Base-by-base conservation (phyloP, 2,113 vertebrate species). In the Sciurus niger region DNA sequence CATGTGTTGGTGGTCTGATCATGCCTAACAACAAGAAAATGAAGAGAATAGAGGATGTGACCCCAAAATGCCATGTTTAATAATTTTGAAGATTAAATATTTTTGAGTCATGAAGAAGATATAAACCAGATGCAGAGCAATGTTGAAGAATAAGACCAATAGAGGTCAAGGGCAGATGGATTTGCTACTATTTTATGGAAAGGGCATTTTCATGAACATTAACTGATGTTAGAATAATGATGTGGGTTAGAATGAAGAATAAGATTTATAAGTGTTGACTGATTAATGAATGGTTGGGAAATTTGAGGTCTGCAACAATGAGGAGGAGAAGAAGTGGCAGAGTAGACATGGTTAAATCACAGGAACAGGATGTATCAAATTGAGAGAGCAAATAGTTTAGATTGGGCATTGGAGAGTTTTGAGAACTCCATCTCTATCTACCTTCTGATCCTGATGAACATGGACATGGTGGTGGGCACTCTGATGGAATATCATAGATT, bases 361-460 rank as follows among this genome's bases (percentile, higher is more conserved):
- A 73, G 55, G 17, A 43, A 28, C 7, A 70, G 20, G 17, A 37
- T 28, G 16, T 82, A 28, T 93, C 14, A 43, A 85, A 8, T 8
- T 58, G 8, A 13, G 14, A 70, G 34, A 73, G 2, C 0, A 22
- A 22, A 1, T 51, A 13, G 1, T 0, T 51, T 51, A 63, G 11
- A 60, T 83, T 65, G 48, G 4, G 13, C 24, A 46, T 1, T 12
- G 40, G 18, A 78, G 43, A 55, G 9, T 37, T 28, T 4, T 17
- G 17, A 72, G 30, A 8, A 14, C 10, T 46, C 24, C 30, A 3
- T 18, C 8, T 32, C 12, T 68, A 4, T 32, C 12, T 68, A 4
- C 13, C 30, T 48, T 46, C 10, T 55, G 9, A 80, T 4, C 25
- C 40, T 90, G 32, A 76, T 9, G 13, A 77, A 53, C 1, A 13